Evolutionary conservation across 2,888 invertebrate genomes (phyloP).

Genomic region (Synanthedon myopaeformis): DNA sequence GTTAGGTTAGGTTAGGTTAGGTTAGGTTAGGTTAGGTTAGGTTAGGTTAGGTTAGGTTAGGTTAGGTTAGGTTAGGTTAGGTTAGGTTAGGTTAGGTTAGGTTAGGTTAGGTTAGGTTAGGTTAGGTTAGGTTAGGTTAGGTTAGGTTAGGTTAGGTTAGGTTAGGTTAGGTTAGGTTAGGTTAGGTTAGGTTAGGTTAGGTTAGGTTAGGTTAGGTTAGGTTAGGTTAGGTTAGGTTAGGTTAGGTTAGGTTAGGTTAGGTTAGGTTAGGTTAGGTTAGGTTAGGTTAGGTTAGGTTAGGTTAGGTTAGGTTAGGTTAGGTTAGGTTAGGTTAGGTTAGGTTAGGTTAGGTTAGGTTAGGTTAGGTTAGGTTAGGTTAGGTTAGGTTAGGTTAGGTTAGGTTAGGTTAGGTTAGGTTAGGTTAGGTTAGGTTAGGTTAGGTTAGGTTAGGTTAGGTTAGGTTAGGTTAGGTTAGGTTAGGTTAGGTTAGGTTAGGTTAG

Average conservation of each 20-base stretch:
- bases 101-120: constrained; percentile 6
- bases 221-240: constrained; percentile 4
- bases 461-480: constrained; percentile 9
- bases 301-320: constrained; percentile 7
- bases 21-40: neutral
- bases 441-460: constrained; percentile 8
- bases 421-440: constrained; percentile 1
- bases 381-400: neutral
- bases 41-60: neutral
- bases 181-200: constrained; percentile 5
- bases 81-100: neutral
- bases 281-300: constrained; percentile 8
- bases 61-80: neutral
- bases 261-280: constrained; percentile 6
- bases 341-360: neutral
- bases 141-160: constrained; percentile 7
- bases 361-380: neutral
- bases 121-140: constrained; percentile 9
- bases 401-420: neutral
- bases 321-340: constrained; percentile 1
- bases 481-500: constrained; percentile 10
- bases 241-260: constrained; percentile 5
- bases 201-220: constrained; percentile 3
- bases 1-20: neutral
- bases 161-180: constrained; percentile 7